Conservation (phyloP, 2,797 vertebrate genomes). For the Danio aesculapii region DNA sequence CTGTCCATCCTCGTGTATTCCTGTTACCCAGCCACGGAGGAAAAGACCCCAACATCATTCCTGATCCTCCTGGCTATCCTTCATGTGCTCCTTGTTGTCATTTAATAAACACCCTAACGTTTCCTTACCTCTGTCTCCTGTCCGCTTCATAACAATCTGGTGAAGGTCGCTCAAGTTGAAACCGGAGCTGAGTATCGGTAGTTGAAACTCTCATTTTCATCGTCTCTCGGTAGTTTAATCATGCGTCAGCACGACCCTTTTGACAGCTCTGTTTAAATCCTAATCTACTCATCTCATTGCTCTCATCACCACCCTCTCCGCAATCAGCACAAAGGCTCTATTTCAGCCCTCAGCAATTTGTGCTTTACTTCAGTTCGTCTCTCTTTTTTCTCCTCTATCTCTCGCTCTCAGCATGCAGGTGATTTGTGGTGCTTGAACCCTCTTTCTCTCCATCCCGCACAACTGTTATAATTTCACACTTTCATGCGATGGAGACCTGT, state of each 20-base stretch:
- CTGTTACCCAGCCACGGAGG: too few species aligned
- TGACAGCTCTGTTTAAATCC: conserved; percentile 63
- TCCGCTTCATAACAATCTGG: too few species aligned
- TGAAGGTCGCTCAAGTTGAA: conserved; percentile 6
- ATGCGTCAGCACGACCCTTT: conserved; percentile 46
- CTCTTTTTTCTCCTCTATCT: conserved; percentile 9
- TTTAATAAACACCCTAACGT: too few species aligned
- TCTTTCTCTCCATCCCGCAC: conserved; percentile 23
- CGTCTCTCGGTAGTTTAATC: conserved; percentile 60
- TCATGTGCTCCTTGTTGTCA: too few species aligned
- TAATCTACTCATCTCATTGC: conserved; percentile 61
- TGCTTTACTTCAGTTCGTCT: conserved; percentile 8
- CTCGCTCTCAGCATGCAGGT: conserved; percentile 5
- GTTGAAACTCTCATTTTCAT: conserved; percentile 42
- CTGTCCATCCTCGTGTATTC: too few species aligned
- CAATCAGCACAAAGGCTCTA: conserved; percentile 56
- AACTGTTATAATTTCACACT: conserved; percentile 33
- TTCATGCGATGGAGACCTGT: background rate
- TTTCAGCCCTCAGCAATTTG: conserved; percentile 42
- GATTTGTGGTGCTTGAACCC: conserved; percentile 21
- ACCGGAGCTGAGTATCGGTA: background rate
- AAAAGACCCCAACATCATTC: too few species aligned
- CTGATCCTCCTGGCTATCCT: too few species aligned
- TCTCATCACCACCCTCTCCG: conserved; percentile 56
- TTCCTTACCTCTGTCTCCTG: too few species aligned